A percentile compares a stretch with the other conserved stretches of the same genome.
phyloP scores from a whole-genome alignment of 2,113 vertebrate genomes.

The Catharus bicknelli region DNA sequence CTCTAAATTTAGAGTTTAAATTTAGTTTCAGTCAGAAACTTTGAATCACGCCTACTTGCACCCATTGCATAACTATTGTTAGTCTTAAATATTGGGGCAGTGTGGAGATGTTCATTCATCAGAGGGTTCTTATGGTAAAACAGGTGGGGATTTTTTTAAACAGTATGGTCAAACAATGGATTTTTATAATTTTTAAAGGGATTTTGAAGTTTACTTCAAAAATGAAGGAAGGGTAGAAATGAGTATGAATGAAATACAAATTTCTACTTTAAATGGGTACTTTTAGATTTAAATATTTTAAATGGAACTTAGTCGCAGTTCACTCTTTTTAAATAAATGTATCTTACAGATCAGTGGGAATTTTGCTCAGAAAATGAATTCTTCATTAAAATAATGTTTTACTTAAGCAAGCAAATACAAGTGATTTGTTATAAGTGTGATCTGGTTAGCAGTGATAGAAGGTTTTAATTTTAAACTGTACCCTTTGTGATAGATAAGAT shows the following conservation, averaged over 20 bases:
- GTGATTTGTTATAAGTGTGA: neutral
- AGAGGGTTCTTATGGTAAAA: neutral
- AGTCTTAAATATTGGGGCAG: neutral
- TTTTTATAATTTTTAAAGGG: neutral
- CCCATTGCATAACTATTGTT: neutral
- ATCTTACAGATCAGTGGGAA: neutral
- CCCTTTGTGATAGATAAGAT: conserved; percentile 20
- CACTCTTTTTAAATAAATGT: neutral
- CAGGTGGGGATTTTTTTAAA: neutral
- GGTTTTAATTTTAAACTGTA: conserved; percentile 41
- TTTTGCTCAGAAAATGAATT: neutral
- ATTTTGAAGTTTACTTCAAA: neutral
- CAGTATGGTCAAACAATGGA: neutral
- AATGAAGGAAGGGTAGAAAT: neutral
- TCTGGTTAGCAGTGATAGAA: conserved; percentile 12
- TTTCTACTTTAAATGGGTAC: neutral
- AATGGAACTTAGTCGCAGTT: neutral
- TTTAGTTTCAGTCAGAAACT: neutral
- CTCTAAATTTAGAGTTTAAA: neutral
- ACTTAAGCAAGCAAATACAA: conserved; percentile 3
- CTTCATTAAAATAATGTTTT: neutral
- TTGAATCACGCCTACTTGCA: neutral
- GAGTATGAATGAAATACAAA: neutral
- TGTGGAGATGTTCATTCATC: neutral
- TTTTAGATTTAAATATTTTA: neutral